Evolutionary conservation across 2,113 vertebrate genomes (phyloP).

Genomic region (Notechis scutatus): DNA sequence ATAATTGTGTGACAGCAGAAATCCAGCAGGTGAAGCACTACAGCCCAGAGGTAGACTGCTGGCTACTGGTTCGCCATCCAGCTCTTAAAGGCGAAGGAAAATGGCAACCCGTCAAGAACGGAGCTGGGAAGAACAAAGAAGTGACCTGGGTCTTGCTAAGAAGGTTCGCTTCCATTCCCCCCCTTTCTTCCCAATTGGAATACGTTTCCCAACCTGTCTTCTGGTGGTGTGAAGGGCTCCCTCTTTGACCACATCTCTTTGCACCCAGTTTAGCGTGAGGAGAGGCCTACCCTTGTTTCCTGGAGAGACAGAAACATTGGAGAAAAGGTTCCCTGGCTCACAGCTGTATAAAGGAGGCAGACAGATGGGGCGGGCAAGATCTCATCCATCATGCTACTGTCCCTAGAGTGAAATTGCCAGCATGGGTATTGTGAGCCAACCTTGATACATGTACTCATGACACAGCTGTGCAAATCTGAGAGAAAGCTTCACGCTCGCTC

Average conservation of each 20-base stretch:
- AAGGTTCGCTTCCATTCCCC: too few species aligned
- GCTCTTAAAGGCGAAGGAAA: neutral
- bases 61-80: neutral
- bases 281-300: conserved; percentile 3
- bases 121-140: neutral
- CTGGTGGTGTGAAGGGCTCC: neutral
- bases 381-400: conserved; percentile 42
- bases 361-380: conserved; percentile 40
- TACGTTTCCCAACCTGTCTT: neutral
- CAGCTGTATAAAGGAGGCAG: conserved; percentile 37
- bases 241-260: neutral
- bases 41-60: neutral
- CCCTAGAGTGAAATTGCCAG: conserved; percentile 34
- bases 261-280: neutral
- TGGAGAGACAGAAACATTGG: neutral
- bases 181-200: neutral
- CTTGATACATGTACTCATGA: neutral
- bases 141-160: neutral
- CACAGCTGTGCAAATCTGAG: conserved; percentile 18
- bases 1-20: neutral
- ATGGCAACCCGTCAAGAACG: neutral
- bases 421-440: conserved; percentile 23
- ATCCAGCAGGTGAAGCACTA: neutral
- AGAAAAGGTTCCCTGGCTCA: conserved; percentile 17
- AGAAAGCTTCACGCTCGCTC: conserved; percentile 4